Evolutionary conservation across 2,797 vertebrate species (phyloP), one percentile per base, ranked within the genome.

Genomic region (Oreochromis grahami): DNA sequence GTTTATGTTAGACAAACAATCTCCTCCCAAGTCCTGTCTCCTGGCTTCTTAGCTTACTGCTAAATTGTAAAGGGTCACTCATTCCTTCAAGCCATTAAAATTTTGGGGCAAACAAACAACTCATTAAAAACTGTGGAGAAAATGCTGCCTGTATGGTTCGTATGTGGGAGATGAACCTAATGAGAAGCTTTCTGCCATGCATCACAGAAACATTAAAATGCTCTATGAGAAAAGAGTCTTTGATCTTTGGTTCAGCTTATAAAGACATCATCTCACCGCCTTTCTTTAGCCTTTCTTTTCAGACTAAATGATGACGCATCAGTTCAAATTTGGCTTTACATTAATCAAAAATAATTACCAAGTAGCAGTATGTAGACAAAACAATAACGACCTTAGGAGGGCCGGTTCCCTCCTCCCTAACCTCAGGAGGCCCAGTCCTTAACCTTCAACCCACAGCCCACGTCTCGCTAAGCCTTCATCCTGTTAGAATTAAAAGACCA

Each of bases 401-500:
- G 38, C 79, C 38, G 3, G 6, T 36, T 79, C 89, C 88, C 83
- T 81, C 81, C 90, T 78, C 81, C 32, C 3, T 91, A 90, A 93
- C 94, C 93, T 60, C 86, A 11, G 6, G 93, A 88, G 94, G 85
- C 88, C 89, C 83, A 74, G 91, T 91, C 91, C 89, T 93, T 95
- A 94, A 93, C 93, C 94, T 92, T 53, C 82, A 86, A 91, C 89
- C 95, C 89, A 63, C 87, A 91, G 88, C 88, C 91, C 86, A 81
- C 41, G 4, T 91, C 87, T 88, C 88, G 86, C 86, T 79, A 79
- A 91, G 85, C 92, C 86, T 82, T 91, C 94, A 94, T 95, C 94
- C 95, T 86, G 92, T 96, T 95, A 94, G 93, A 93, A 94, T 92
- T 93, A 95, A 96, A 94, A 94, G 89, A 95, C 94, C 96, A 96